Evolutionary conservation across 2,888 invertebrate genomes (phyloP), one percentile per base, ranked within the genome.

Genomic region (Lacanobia wlatinum): DNA sequence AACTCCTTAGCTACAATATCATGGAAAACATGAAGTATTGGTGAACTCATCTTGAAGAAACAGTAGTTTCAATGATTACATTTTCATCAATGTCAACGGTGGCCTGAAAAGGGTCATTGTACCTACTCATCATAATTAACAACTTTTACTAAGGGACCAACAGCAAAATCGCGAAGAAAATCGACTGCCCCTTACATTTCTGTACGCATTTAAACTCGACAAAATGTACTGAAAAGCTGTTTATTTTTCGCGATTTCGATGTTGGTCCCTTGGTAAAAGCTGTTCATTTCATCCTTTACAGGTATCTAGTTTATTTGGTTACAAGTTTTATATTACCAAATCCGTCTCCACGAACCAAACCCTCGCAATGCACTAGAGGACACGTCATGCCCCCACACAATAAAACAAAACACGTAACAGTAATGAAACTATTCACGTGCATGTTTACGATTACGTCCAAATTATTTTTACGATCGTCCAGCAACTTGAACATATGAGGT

Each of bases 371-470:
- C 34, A 53, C 14, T 34, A 38, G 14, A 53, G n/a, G 12, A 64
- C 38, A 52, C 21, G 1, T 28, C 23, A 69, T n/a, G 46, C 10
- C 43, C 18, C 16, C 12, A 34, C 58, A 52, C 21, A 16, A 55
- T 43, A 59, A 56, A 10, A 53, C 34, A 56, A 6, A 43, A 14
- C n/a, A 50, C 52, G 18, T 52, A 58, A 46, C n/a, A 40, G 28
- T 65, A 48, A 40, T 7, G 40, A 52, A 65, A 61, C 43, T 65
- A 28, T 64, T 50, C 18, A 63, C 58, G 40, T 53, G 34, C 21
- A n/a, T n/a, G n/a, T 62, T 56, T 62, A 59, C 59, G 50, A 62
- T 62, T 52, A 63, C 59, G 50, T 66, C 28, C 62, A 63, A 59
- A 67, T n/a, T 23, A 61, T 64, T 68, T 68, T 60, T 52, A 68